Percentiles rank a stretch among this genome's conserved stretches.
phyloP scores from a whole-genome alignment of 2,797 vertebrate genomes.

The Pseudocheirus occidentalis region DNA sequence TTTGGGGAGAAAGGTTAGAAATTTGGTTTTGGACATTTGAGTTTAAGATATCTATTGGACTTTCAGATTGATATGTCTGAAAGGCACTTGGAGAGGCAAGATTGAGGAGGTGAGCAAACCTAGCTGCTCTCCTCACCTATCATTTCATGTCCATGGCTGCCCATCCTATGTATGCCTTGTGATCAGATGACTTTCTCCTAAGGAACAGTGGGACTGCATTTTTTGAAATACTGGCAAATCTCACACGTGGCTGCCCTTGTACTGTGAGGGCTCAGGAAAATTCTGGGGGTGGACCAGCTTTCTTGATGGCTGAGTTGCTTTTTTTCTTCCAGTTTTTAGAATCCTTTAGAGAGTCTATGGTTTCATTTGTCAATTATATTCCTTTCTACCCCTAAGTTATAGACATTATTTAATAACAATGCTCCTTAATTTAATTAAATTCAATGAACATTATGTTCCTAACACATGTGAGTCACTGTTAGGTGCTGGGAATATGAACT shows the following conservation, averaged over 20 bases:
- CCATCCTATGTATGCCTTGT: background rate
- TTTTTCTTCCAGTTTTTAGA: background rate
- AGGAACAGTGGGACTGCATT: background rate
- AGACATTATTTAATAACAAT: background rate
- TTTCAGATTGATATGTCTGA: background rate
- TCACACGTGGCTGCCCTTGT: background rate
- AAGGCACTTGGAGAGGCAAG: background rate
- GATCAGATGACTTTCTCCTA: background rate
- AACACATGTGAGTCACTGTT: background rate
- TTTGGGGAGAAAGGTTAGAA: background rate
- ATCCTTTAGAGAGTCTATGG: background rate
- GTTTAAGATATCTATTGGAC: background rate
- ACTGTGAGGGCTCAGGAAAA: background rate
- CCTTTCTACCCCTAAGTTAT: background rate
- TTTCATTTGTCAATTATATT: background rate
- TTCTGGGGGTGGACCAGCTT: background rate
- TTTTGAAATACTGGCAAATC: background rate
- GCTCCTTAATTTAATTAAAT: background rate
- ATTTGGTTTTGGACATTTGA: background rate
- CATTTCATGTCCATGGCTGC: background rate
- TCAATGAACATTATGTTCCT: background rate
- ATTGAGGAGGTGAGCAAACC: background rate
- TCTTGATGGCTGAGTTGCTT: background rate
- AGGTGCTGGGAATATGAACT: background rate
- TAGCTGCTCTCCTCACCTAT: background rate